These are phyloP conservation scores for Plebejus anna DNA, from an alignment of 2,888 invertebrate genomes.

Conservation along the genomic window DNA sequence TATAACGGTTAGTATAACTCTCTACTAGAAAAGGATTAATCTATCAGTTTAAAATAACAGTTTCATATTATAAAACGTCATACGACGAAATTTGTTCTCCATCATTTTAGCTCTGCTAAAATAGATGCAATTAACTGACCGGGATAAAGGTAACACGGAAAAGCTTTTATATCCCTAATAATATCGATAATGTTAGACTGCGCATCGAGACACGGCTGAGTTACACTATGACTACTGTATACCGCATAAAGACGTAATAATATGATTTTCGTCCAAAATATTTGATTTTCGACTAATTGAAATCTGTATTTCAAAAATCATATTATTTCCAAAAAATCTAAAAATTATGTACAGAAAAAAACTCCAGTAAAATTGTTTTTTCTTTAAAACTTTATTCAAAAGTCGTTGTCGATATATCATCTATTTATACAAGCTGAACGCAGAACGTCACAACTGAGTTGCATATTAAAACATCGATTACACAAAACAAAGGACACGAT, in stretches of 20 bases:
- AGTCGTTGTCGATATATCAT: too few species aligned
- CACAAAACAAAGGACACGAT: constrained; percentile 38
- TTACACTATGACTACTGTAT: too few species aligned
- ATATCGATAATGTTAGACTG: constrained; percentile 7
- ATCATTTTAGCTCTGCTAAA: not conserved
- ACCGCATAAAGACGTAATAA: too few species aligned
- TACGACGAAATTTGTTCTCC: not conserved
- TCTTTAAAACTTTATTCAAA: too few species aligned
- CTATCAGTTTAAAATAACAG: not conserved
- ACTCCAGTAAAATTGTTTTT: too few species aligned
- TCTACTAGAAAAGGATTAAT: not conserved
- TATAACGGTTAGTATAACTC: not conserved
- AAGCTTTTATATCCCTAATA: not conserved
- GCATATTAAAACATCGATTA: constrained; percentile 43
- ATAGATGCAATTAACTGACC: constrained; percentile 10
- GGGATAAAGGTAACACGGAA: not conserved
- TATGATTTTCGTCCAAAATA: too few species aligned
- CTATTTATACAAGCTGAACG: not conserved
- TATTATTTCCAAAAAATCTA: too few species aligned
- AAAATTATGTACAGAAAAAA: too few species aligned
- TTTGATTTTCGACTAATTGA: too few species aligned
- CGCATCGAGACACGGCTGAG: not conserved
- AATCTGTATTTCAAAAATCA: too few species aligned
- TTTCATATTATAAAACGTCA: not conserved
- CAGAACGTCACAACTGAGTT: constrained; percentile 35